phyloP scores from a whole-genome alignment of 2,888 invertebrate species.

The Augiades crinisus region DNA sequence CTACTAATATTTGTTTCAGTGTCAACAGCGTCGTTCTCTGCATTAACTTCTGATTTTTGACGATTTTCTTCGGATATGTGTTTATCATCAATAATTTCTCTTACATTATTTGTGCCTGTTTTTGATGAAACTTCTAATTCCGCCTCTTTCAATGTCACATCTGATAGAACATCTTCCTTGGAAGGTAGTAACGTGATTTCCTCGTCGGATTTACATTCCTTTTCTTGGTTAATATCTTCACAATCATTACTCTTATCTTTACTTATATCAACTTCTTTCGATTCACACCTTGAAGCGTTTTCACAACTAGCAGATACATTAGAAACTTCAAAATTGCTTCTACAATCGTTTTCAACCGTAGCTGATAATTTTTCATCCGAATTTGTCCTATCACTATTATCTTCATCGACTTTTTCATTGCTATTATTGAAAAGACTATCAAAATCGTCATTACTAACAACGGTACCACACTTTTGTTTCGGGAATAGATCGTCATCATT shows the following conservation, averaged over 20 bases:
- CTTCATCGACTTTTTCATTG: constrained; percentile 4
- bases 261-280: no score
- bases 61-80: no score
- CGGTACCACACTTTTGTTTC: constrained; percentile 27
- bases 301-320: background rate
- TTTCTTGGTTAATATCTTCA: no score
- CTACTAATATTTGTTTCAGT: no score
- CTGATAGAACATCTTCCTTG: background rate
- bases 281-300: no score
- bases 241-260: no score
- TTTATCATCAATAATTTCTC: background rate
- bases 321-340: background rate
- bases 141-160: background rate
- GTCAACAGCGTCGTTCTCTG: no score
- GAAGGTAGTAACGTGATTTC: no score
- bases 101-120: background rate
- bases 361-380: no score
- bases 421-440: constrained; percentile 28
- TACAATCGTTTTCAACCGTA: background rate
- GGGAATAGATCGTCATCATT: constrained; percentile 31
- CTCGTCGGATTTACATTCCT: no score
- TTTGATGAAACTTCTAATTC: background rate
- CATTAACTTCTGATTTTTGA: no score
- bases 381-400: background rate
- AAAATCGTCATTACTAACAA: constrained; percentile 33